Evolutionary conservation across 2,888 invertebrate genomes (phyloP), one percentile per base, ranked within the genome.

Genomic region (Automeris io): DNA sequence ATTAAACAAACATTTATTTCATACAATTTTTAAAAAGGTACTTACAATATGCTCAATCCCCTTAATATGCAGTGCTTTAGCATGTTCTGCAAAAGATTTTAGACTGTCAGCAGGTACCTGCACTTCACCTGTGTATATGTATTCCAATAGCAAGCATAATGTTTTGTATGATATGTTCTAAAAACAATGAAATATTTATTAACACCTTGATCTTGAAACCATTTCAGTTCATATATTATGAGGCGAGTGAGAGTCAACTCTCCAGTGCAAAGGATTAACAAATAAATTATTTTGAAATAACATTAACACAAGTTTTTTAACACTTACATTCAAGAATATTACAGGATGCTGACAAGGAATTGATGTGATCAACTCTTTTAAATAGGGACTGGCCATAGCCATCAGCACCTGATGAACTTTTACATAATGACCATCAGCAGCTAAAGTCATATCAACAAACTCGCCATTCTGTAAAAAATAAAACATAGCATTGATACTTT

Each of bases 401-500:
- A 87, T 59, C 18, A 81, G 42, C 6, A 76, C 58, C 54, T 80
- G 75, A 41, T 81, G 86, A 6, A 82, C 85, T 59, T 83, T 86
- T 3, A 85, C 83, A 40, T 76, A 67, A 44, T 80, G 79, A 1
- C 83, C 85, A 54, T 85, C 83, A 2, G 85, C 83, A 18, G 85
- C 85, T 41, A 87, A 40, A 0, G 86, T 87, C 78, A 86, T 76
- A 38, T 87, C 86, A 13, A 87, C 86, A 54, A 86, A 80, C 45
- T 87, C 85, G 5, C 77, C 85, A 75, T 79, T 85, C 86, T 86
- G 57, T 18, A 68, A 64, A 35, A 37, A 40, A 40, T 19, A 9
- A 22, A 33, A 24, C 5, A 31, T 18, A 33, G 18, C 16, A 23
- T 6, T 26, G 4, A 9, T 29, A 22, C 12, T 12, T 21, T 16